These are phyloP conservation scores for Otocyon megalotis DNA, from an alignment of 2,113 vertebrate genomes.

Conservation along the genomic window DNA sequence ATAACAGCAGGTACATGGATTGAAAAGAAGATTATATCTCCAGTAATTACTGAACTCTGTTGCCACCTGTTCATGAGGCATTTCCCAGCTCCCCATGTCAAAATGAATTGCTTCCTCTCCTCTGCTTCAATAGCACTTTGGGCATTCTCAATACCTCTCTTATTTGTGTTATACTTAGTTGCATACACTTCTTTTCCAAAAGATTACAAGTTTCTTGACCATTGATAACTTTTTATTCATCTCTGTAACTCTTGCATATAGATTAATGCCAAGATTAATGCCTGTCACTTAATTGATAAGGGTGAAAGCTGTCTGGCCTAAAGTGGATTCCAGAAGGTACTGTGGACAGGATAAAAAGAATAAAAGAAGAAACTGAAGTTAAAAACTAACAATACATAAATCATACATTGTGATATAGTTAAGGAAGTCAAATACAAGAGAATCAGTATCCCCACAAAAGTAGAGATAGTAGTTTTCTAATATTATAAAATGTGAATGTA, in stretches of 20 bases:
- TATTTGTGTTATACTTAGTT: not conserved
- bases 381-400: not conserved
- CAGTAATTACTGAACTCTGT: not conserved
- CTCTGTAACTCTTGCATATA: not conserved
- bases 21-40: constrained; percentile 34
- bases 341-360: not conserved
- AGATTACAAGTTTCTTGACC: not conserved
- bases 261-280: not conserved
- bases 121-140: not conserved
- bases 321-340: not conserved
- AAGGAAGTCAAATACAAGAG: not conserved
- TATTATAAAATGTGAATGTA: not conserved
- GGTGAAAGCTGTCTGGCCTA: not conserved
- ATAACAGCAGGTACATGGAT: not conserved
- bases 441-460: not conserved
- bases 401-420: not conserved
- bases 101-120: not conserved
- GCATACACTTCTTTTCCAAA: not conserved
- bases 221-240: not conserved
- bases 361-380: not conserved
- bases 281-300: not conserved
- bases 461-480: not conserved
- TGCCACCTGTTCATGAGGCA: not conserved
- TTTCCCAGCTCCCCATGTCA: not conserved
- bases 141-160: not conserved